Conservation (phyloP, 2,113 vertebrate species). For the Sialia sialis region DNA sequence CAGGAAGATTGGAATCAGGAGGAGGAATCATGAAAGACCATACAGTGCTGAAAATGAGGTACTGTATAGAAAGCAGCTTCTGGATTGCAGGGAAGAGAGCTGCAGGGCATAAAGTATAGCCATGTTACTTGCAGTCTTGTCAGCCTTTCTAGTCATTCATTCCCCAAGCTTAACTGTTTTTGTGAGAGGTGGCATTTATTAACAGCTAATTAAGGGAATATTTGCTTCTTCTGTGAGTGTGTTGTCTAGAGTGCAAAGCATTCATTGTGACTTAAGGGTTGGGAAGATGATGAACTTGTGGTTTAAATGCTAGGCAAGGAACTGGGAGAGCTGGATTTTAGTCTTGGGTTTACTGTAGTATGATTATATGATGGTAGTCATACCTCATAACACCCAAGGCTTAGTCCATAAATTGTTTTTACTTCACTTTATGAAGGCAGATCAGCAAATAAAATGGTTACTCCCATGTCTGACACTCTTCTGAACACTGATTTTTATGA, state of each 20-base stretch:
- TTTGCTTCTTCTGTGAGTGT: not conserved
- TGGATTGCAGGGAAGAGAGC: not conserved
- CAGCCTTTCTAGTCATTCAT: not conserved
- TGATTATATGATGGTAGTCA: not conserved
- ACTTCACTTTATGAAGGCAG: not conserved
- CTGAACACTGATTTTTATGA: not conserved
- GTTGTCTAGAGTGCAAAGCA: not conserved
- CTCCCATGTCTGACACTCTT: not conserved
- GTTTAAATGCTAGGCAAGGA: not conserved
- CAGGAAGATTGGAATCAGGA: not conserved
- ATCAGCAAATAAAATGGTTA: not conserved
- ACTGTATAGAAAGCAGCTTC: not conserved
- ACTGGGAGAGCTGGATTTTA: constrained; percentile 28
- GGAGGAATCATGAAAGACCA: not conserved
- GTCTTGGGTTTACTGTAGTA: not conserved
- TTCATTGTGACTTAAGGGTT: not conserved
- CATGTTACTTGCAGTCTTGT: accelerated
- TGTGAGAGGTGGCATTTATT: not conserved
- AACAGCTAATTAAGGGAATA: not conserved
- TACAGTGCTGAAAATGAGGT: not conserved
- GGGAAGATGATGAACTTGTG: not conserved
- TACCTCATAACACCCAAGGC: not conserved
- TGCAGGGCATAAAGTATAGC: not conserved
- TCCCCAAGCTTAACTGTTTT: not conserved
- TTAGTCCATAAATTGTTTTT: not conserved